phyloP scores from a whole-genome alignment of 2,113 vertebrate genomes.

The Nibea albiflora region DNA sequence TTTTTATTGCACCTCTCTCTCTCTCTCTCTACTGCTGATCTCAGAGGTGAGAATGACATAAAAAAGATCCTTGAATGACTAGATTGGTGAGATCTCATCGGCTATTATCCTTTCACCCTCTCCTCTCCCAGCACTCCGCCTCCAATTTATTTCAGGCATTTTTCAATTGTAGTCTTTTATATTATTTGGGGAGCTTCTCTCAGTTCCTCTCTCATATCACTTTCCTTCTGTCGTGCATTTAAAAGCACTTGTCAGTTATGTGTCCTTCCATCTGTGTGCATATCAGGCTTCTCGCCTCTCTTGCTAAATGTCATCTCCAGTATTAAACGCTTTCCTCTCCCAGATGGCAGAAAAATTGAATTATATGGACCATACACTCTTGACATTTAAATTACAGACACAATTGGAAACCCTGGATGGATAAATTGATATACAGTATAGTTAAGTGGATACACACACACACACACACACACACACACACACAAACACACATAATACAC shows the following conservation, averaged over 20 bases:
- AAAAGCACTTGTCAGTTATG: slow-evolving; percentile 52
- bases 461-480: not conserved
- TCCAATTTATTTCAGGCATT: slow-evolving; percentile 5
- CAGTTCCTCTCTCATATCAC: slow-evolving; percentile 14
- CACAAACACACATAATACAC: not conserved
- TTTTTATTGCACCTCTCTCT: slow-evolving; percentile 13
- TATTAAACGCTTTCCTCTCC: slow-evolving; percentile 53
- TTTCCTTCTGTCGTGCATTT: slow-evolving; percentile 32
- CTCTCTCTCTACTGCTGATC: slow-evolving; percentile 2
- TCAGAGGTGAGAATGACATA: slow-evolving; percentile 6
- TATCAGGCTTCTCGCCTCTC: slow-evolving; percentile 52
- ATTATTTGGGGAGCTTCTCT: slow-evolving; percentile 9
- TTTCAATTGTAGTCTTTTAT: slow-evolving; percentile 10
- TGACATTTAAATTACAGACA: slow-evolving; percentile 74
- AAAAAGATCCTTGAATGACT: slow-evolving; percentile 15
- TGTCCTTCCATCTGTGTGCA: slow-evolving; percentile 52
- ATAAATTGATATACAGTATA: slow-evolving; percentile 48
- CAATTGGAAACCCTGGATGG: slow-evolving; percentile 46
- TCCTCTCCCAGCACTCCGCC: not conserved
- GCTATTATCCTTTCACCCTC: slow-evolving; percentile 12
- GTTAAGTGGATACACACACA: slow-evolving; percentile 7
- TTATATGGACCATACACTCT: slow-evolving; percentile 64
- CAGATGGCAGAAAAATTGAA: slow-evolving; percentile 57
- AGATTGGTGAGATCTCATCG: slow-evolving; percentile 5
- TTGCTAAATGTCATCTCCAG: slow-evolving; percentile 72